Base-by-base conservation (phyloP, 2,888 invertebrate genomes). In the Tachina lurida region DNA sequence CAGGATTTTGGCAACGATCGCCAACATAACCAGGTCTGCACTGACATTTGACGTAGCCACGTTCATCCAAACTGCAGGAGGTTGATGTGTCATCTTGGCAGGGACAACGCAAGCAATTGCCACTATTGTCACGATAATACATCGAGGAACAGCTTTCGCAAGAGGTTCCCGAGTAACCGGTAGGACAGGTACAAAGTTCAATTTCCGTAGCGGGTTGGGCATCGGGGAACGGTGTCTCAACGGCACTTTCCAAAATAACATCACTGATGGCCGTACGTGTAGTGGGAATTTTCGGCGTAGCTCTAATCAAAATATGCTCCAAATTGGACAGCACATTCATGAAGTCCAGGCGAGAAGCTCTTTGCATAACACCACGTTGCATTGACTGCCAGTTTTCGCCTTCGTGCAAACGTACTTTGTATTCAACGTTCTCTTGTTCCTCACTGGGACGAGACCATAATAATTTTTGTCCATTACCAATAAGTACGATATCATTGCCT, bases 171-270 rank as follows among this genome's bases (percentile, higher is more conserved):
- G 93, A 93, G 90, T 97, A 97, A 1, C 97, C 98, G 0, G 93
- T 90, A 0, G 97, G 97, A 90, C 98, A 98, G 71, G 94, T 93
- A 91, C 98, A 99, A 62, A 94, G 95, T 94, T 99, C 99, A 68
- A 99, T 96, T 79, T 95, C 95, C 5, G 94, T 94, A 1, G 98
- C 97, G 58, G 94, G 93, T 10, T 94, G 94, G 88, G 93, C 94
- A 47, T 95, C 94, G 63, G 94, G 93, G 67, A 95, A 94, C 0
- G 87, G 87, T 4, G 78, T 78, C 9, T 90, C 90, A 3, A 90
- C 87, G 0, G 98, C 97, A 3, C 97, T 96, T 88, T 98, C 98
- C 92, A 99, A 94, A 31, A 95, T 95, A 0, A 99, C 96, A 90
- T 98, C 97, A 82, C 97, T 95, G 62, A 99, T 95, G 12, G 91